A percentile compares a stretch with the other conserved stretches of the same genome.
phyloP scores from a whole-genome alignment of 1,140 invertebrate species.

The Harpegnathos saltator region DNA sequence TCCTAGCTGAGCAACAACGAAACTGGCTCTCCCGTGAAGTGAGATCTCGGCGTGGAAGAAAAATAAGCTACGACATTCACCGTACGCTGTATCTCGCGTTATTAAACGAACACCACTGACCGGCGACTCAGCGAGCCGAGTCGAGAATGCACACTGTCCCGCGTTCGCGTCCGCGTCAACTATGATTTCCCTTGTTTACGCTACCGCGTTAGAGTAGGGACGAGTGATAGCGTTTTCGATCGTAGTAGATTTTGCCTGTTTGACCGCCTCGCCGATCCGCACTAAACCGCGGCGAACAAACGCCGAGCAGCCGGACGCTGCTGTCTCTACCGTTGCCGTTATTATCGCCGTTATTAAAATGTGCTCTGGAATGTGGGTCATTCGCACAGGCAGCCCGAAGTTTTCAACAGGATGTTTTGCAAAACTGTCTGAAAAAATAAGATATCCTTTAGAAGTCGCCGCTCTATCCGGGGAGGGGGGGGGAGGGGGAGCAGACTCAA shows the following conservation, averaged over 20 bases:
- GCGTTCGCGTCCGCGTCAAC: constrained; percentile 33
- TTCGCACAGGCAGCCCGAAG: too few species aligned
- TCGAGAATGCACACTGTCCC: too few species aligned
- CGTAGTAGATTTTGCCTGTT: background rate
- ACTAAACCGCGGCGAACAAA: too few species aligned
- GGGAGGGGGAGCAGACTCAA: too few species aligned
- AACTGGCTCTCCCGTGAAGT: constrained; percentile 22
- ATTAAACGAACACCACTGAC: constrained; percentile 57
- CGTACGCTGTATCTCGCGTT: background rate
- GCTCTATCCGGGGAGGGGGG: too few species aligned
- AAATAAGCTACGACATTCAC: constrained; percentile 11
- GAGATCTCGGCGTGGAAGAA: background rate
- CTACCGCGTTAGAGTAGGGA: constrained; percentile 24
- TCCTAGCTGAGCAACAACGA: constrained; percentile 3
- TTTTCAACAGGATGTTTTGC: too few species aligned
- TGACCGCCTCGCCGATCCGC: background rate
- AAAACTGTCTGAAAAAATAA: too few species aligned
- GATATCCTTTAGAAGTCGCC: too few species aligned
- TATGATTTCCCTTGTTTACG: constrained; percentile 39
- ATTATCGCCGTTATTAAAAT: too few species aligned
- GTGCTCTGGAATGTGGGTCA: too few species aligned
- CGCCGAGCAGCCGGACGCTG: too few species aligned
- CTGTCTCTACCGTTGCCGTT: too few species aligned
- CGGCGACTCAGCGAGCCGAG: constrained; percentile 38
- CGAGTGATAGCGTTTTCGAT: background rate